These are phyloP conservation scores for Scaptomyza caliginosa DNA, from an alignment of 2,888 invertebrate species.

Conservation along the genomic window DNA sequence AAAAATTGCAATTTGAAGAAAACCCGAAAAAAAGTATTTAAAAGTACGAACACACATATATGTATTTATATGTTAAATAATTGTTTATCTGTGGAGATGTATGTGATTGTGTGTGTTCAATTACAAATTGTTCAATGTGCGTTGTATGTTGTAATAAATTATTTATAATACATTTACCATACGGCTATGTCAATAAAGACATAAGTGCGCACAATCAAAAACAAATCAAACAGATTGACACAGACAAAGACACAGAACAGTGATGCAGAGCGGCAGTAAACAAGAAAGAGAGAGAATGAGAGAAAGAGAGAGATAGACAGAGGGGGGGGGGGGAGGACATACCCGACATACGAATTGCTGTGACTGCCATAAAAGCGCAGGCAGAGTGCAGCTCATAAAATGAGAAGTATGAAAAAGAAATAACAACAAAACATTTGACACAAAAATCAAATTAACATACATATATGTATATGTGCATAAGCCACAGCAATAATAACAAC, in stretches of 20 bases:
- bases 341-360: constrained; percentile 35
- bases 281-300: no score
- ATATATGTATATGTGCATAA: constrained; percentile 55
- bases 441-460: constrained; percentile 76
- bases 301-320: no score
- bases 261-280: no score
- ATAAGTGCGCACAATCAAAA: constrained; percentile 73
- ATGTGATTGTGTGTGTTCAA: constrained; percentile 46
- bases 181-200: constrained; percentile 71
- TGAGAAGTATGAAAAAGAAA: not conserved
- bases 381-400: constrained; percentile 68
- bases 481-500: constrained; percentile 16
- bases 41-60: no score
- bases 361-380: constrained; percentile 59
- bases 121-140: constrained; percentile 67
- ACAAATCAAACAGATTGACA: constrained; percentile 67
- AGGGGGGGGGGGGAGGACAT: not conserved
- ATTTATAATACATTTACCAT: constrained; percentile 58
- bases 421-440: constrained; percentile 71
- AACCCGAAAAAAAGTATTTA: no score
- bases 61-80: no score
- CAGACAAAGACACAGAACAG: constrained; percentile 12
- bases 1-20: no score
- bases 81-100: no score
- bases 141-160: constrained; percentile 61